Base-by-base conservation (phyloP, 2,797 vertebrate genomes). In the Brachymystax lenok region DNA sequence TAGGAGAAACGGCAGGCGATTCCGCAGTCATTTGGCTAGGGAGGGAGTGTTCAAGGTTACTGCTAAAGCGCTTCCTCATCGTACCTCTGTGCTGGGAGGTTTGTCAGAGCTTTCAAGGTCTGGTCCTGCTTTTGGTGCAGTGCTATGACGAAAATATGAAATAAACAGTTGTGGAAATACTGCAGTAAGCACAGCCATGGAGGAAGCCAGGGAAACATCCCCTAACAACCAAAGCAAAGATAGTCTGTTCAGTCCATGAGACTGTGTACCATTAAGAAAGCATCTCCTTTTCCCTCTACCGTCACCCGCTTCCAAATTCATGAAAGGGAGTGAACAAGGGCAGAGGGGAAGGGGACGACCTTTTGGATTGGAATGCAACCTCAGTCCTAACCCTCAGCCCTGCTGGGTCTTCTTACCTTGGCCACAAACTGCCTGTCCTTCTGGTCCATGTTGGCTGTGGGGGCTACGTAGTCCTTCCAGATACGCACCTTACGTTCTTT, bases 381-480 rank as follows among this genome's bases (percentile, higher is more conserved):
- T 2, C n/a, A 59, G 8, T 59, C n/a, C 19, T 2, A 59, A n/a
- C 5, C 19, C 54, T 21, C 17, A 13, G 4, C 5, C 17, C 16
- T 16, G n/a, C 10, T 51, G 40, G 46, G 35, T 4, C 13, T 93
- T 89, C 21, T 93, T 89, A 99, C 98, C 97, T 99, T 99, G 86
- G 98, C 98, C 35, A 98, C 94, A 40, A 99, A 99, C 82, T 99
- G 97, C 87, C 96, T 95, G 93, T 99, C 98, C 92, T 99, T 99
- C 93, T 95, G 96, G 80, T 99, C 98, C 93, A 99, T 84, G 91
- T 98, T 99, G 77, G 97, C 97, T 1, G 98, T 99, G 77, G 98
- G 98, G 0, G 98, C 95, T 75, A 99, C 97, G 0, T 99, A 99
- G 91, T 99, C 98, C 91, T 97, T 97, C 98, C 98, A 99, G 87